Evolutionary conservation across 2,888 invertebrate species (phyloP).

Genomic region (Ophion slaviceki): DNA sequence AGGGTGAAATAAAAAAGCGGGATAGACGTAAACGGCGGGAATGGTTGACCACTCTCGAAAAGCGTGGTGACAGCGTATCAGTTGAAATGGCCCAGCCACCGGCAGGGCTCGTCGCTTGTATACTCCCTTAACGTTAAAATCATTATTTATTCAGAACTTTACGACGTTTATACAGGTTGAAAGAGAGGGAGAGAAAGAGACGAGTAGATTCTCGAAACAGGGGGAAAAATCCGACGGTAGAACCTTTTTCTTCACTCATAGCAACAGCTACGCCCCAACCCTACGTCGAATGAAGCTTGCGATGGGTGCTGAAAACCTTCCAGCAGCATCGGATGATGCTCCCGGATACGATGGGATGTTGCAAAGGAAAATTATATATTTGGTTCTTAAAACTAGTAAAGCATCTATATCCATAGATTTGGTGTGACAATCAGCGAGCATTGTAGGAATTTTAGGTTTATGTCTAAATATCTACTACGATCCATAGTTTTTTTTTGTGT

Average conservation of each 20-base stretch:
- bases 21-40: slow-evolving; percentile 42
- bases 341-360: slow-evolving; percentile 16
- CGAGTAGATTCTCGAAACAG: slow-evolving; percentile 65
- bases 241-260: slow-evolving; percentile 53
- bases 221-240: slow-evolving; percentile 39
- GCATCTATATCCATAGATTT: not conserved
- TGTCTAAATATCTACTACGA: no score
- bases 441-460: no score
- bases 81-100: slow-evolving; percentile 20
- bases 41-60: slow-evolving; percentile 77
- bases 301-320: slow-evolving; percentile 41
- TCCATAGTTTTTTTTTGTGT: no score
- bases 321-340: slow-evolving; percentile 30
- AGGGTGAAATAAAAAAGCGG: slow-evolving; percentile 12
- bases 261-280: slow-evolving; percentile 25
- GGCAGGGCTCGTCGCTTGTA: slow-evolving; percentile 37
- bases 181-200: slow-evolving; percentile 66
- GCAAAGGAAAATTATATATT: slow-evolving; percentile 1
- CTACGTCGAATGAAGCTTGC: slow-evolving; percentile 15
- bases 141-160: slow-evolving; percentile 78
- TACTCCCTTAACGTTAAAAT: slow-evolving; percentile 65
- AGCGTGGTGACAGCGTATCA: slow-evolving; percentile 76
- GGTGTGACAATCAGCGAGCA: no score
- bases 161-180: slow-evolving; percentile 75
- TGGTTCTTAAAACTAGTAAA: not conserved